Evolutionary conservation across 1,140 invertebrate genomes (phyloP), one percentile per base, ranked within the genome.

Genomic region (Augochlora pura): DNA sequence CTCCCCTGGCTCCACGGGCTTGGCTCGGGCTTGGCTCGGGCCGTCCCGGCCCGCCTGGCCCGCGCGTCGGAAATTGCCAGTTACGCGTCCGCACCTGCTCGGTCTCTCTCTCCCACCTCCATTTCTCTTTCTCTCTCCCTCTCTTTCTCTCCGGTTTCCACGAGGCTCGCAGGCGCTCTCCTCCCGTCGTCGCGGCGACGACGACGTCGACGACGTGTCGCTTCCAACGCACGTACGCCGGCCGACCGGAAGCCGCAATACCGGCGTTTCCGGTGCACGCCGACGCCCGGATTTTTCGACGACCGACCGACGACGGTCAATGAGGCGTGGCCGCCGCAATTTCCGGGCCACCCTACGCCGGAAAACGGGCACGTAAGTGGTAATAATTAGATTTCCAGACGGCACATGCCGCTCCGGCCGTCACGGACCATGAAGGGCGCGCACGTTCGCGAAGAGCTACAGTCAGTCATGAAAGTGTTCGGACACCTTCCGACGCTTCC

Each of bases 61-160:
- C 12, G 42, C 42, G 14, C 42, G 42, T 46, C 42, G 67, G 59
- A 86, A 84, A 84, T 84, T 84, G 65, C 75, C 52, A 39, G 57
- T 38, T 49, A 59, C 66, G 16, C 59, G 12, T 52, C 69, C 63
- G 72, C 10, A 10, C 10, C 42, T 46, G 10, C 42, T 46, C 42
- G 9, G 25, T 62, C 23, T 69, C 49, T n/a, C 7, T n/a, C 21
- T 63, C n/a, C n/a, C n/a, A n/a, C n/a, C n/a, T n/a, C n/a, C n/a
- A n/a, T n/a, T n/a, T n/a, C n/a, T n/a, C 49, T 81, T 46, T 57
- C 57, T 14, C 12, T 25, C 63, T 18, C 77, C 81, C 73, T 54
- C 27, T 27, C 4, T 18, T 2, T 16, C 49, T 54, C 49, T 5
- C 49, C 42, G 10, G 10, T 46, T 46, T 12, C 42, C 42, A 16